Evolutionary conservation across 1,140 invertebrate species (phyloP).

Genomic region (Agrypnia vestita): DNA sequence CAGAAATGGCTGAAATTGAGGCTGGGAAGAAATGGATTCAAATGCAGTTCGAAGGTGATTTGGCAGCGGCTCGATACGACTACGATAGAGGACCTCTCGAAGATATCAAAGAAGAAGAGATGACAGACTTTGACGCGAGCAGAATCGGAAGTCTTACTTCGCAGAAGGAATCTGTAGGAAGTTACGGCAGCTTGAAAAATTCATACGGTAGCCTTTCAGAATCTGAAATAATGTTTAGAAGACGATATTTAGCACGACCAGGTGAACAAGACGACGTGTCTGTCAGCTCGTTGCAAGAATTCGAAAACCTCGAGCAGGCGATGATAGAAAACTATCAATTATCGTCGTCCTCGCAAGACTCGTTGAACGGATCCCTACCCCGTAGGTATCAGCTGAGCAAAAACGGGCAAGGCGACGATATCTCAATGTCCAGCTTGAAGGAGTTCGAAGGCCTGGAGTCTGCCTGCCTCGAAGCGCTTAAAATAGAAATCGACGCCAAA

Average conservation of each 20-base stretch:
- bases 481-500: constrained; percentile 86
- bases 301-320: constrained; percentile 91
- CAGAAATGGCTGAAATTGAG: constrained; percentile 77
- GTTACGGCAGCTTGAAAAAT: constrained; percentile 83
- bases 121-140: constrained; percentile 87
- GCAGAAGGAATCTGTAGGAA: constrained; percentile 85
- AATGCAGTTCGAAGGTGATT: constrained; percentile 85
- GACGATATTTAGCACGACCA: constrained; percentile 84
- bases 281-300: constrained; percentile 93
- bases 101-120: constrained; percentile 93
- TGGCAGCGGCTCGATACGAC: constrained; percentile 73
- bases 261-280: constrained; percentile 93
- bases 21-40: constrained; percentile 91
- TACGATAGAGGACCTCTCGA: constrained; percentile 88
- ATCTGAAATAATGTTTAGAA: constrained; percentile 85
- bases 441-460: constrained; percentile 95
- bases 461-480: constrained; percentile 87
- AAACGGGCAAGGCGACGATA: constrained; percentile 87
- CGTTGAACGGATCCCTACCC: constrained; percentile 83
- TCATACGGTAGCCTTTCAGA: constrained; percentile 88
- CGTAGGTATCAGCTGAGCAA: constrained; percentile 77
- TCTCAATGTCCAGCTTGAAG: constrained; percentile 92
- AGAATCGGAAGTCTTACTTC: constrained; percentile 87
- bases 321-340: constrained; percentile 78
- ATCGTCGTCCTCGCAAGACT: constrained; percentile 81